Evolutionary conservation across 37 sponge, comb jelly and placozoan species (phyloP).

Genomic region (Petrosia ficiformis): DNA sequence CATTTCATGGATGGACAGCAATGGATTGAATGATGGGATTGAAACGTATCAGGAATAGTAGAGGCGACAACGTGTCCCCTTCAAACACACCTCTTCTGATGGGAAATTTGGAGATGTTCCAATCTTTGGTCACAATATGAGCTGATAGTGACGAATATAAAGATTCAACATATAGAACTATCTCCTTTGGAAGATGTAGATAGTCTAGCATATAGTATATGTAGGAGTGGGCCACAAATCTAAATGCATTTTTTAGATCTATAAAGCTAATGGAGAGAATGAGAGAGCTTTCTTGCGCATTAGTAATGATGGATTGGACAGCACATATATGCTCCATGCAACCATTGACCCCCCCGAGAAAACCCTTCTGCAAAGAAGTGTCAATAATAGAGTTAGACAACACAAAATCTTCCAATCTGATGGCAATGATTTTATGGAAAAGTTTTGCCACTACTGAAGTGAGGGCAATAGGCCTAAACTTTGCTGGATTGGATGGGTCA

Average conservation of each 20-base stretch:
- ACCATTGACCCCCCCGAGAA: slow-evolving; percentile 9
- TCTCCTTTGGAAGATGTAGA: background rate
- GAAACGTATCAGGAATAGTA: too few relatives aligned
- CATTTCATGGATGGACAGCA: background rate
- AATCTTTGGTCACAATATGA: slow-evolving; percentile 19
- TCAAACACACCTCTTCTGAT: background rate
- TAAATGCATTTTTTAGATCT: slow-evolving; percentile 50
- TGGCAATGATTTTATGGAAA: slow-evolving; percentile 22
- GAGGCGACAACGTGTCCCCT: background rate
- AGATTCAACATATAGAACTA: background rate
- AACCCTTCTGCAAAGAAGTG: slow-evolving; percentile 22
- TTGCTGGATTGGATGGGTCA: too few relatives aligned
- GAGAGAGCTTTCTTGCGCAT: slow-evolving; percentile 16
- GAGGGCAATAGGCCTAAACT: too few relatives aligned
- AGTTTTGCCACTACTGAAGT: too few relatives aligned
- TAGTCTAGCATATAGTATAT: slow-evolving; percentile 11
- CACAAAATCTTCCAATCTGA: slow-evolving; percentile 12
- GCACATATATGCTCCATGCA: slow-evolving; percentile 41
- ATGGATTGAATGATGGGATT: background rate
- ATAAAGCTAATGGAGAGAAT: slow-evolving; percentile 25
- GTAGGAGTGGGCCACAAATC: slow-evolving; percentile 14
- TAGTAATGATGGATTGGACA: slow-evolving; percentile 12
- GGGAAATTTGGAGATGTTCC: slow-evolving; percentile 9
- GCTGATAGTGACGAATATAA: slow-evolving; percentile 12
- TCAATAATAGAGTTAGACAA: background rate